A percentile compares a stretch with the other conserved stretches of the same genome.
Evolutionary conservation across 2,888 invertebrate species (phyloP).

Genomic region (Nomada fucata): DNA sequence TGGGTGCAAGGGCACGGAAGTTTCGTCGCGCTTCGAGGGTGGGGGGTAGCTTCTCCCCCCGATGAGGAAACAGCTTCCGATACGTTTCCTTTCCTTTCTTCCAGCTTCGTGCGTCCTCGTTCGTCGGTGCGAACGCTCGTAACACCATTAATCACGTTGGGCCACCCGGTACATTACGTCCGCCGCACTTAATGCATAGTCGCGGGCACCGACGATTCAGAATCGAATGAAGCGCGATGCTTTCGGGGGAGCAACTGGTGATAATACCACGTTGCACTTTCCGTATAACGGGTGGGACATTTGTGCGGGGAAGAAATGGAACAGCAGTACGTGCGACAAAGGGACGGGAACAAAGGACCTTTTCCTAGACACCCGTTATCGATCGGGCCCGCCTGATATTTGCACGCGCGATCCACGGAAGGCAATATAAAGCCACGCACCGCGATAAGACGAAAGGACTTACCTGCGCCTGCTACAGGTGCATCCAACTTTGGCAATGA

Average conservation of each 20-base stretch:
- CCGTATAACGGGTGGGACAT: not conserved
- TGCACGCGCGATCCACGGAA: not conserved
- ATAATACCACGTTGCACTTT: not conserved
- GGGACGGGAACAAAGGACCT: not conserved
- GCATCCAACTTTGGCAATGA: conserved; percentile 49
- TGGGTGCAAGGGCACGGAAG: conserved; percentile 16
- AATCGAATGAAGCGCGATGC: not conserved
- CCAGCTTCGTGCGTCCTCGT: not conserved
- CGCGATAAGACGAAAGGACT: conserved; percentile 35
- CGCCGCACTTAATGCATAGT: not conserved
- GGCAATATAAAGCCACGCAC: conserved; percentile 11
- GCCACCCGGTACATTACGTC: not conserved
- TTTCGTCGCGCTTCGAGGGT: not conserved
- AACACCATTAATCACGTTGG: not conserved
- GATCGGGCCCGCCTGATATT: conserved; percentile 15
- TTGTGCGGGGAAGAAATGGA: not conserved
- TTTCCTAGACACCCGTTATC: conserved; percentile 19
- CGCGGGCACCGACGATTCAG: not conserved
- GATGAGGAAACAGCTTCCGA: not conserved
- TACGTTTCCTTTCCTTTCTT: not conserved
- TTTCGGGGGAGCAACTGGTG: conserved; percentile 27
- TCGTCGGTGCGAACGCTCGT: not conserved
- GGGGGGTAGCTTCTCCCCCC: not conserved
- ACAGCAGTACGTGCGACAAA: too few relatives aligned
- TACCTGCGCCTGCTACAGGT: conserved; percentile 13